These are phyloP conservation scores for Spodoptera litura DNA, from an alignment of 1,140 invertebrate species.

Conservation along the genomic window DNA sequence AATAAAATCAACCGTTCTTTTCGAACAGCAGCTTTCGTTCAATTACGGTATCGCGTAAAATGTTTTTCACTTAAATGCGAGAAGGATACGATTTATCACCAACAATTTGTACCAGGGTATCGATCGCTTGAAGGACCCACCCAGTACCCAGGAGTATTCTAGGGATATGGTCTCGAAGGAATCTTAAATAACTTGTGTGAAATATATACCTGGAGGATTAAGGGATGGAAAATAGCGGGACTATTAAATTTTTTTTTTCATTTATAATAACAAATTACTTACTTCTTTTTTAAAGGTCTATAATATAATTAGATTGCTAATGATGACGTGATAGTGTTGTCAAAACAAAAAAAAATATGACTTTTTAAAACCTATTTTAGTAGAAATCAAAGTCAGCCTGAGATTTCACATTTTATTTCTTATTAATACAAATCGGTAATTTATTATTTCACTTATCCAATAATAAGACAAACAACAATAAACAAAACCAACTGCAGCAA, in stretches of 20 bases:
- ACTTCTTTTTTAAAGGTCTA: too few species aligned
- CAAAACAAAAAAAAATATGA: too few species aligned
- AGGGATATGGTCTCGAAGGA: slow-evolving; percentile 34
- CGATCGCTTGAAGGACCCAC: slow-evolving; percentile 36
- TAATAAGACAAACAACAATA: not conserved
- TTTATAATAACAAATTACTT: too few species aligned
- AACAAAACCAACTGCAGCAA: too few species aligned
- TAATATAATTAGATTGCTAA: too few species aligned
- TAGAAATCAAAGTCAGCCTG: too few species aligned
- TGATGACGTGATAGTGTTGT: too few species aligned
- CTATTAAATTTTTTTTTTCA: too few species aligned
- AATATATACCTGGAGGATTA: slow-evolving; percentile 35
- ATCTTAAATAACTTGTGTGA: slow-evolving; percentile 60
- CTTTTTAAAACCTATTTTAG: too few species aligned
- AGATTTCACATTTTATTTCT: too few species aligned
- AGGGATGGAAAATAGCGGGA: slow-evolving; percentile 5
- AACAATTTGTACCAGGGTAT: slow-evolving; percentile 39
- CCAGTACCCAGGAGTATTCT: slow-evolving; percentile 35
- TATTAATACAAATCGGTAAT: too few species aligned
- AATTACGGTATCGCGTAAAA: slow-evolving; percentile 26
- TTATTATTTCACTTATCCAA: too few species aligned
- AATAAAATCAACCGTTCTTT: not conserved
- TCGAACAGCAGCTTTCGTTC: slow-evolving; percentile 18
- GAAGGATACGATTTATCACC: slow-evolving; percentile 40
- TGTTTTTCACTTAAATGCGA: slow-evolving; percentile 32